These are phyloP conservation scores for Nephrotoma guestfalica DNA, from an alignment of 2,888 invertebrate genomes.

Conservation along the genomic window DNA sequence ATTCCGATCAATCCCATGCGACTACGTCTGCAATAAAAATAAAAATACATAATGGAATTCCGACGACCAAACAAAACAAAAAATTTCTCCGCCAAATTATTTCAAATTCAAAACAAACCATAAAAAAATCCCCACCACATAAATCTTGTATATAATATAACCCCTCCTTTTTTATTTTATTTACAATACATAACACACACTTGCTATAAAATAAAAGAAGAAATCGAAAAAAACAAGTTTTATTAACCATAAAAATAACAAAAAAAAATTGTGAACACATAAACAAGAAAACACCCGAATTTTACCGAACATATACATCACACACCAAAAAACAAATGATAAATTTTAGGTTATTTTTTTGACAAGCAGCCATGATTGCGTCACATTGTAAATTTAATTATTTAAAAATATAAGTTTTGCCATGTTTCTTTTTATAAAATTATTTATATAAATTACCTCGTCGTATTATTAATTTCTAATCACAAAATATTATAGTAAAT, in stretches of 20 bases:
- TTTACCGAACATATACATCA: background rate
- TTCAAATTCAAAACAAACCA: conserved; percentile 4
- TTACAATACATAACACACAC: background rate
- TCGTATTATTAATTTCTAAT: background rate
- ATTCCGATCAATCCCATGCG: background rate
- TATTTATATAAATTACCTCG: background rate
- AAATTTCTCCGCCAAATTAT: background rate
- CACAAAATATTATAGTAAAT: background rate
- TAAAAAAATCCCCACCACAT: background rate
- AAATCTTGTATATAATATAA: background rate
- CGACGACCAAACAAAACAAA: background rate
- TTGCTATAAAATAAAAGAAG: background rate
- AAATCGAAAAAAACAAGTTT: background rate
- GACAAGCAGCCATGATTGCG: conserved; percentile 6
- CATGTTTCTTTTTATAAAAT: background rate
- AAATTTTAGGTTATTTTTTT: conserved; percentile 1
- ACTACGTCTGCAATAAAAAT: background rate
- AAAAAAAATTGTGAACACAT: background rate
- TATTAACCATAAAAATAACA: background rate
- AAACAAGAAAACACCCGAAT: background rate
- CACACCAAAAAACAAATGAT: background rate
- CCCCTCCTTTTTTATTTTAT: background rate
- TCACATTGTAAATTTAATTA: background rate
- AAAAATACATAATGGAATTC: background rate
- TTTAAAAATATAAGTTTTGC: background rate